Conservation (phyloP, 2,888 invertebrate genomes). For the Cosmia trapezina region DNA sequence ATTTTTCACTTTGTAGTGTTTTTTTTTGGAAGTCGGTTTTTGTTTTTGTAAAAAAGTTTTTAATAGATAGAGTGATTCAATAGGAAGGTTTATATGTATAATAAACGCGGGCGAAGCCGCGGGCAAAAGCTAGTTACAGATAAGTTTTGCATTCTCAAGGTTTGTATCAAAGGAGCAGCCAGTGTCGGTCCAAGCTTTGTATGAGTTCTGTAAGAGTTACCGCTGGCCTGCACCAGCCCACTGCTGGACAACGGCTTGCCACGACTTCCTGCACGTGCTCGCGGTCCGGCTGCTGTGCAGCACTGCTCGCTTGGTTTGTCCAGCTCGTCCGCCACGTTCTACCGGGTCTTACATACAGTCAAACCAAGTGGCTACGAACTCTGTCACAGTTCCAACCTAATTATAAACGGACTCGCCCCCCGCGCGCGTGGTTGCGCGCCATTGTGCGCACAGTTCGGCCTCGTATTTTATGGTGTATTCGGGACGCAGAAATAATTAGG, state of each 20-base stretch:
- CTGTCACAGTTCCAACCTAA: conserved; percentile 17
- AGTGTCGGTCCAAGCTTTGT: background rate
- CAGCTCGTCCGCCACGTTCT: background rate
- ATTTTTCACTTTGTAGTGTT: no score
- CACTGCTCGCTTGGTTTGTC: background rate
- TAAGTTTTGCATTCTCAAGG: background rate
- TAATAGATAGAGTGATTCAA: no score
- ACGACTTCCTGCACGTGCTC: background rate
- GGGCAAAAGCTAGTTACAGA: no score
- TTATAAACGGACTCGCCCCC: conserved; percentile 14
- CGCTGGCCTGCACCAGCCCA: no score
- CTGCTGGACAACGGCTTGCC: no score
- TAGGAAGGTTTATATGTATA: no score
- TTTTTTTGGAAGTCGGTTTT: no score
- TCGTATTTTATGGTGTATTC: conserved; percentile 30
- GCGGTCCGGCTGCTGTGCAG: background rate
- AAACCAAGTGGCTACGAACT: background rate
- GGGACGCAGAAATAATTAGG: conserved; percentile 39
- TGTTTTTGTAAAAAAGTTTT: no score
- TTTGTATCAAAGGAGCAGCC: background rate
- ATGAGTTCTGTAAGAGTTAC: no score
- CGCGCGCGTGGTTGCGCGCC: conserved; percentile 32
- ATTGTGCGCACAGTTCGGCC: conserved; percentile 14
- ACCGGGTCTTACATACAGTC: background rate
- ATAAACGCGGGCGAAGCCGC: no score